phyloP scores from a whole-genome alignment of 2,888 invertebrate genomes.

The Himalopsyche kuldschensis region DNA sequence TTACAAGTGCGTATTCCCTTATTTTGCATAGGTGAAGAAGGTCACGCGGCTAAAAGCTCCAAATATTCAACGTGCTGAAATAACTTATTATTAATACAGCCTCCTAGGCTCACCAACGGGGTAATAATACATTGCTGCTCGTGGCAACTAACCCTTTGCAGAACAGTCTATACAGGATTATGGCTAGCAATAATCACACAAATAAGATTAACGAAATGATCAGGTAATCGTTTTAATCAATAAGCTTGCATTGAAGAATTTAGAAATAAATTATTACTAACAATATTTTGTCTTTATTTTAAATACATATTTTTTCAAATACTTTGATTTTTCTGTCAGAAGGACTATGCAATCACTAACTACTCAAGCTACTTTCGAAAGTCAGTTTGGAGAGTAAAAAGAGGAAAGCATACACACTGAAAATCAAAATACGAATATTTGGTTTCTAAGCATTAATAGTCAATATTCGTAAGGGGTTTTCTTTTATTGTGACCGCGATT shows the following conservation, averaged over 20 bases:
- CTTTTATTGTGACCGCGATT: too few species aligned
- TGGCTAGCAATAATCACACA: neutral
- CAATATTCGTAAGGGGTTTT: too few species aligned
- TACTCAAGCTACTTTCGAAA: too few species aligned
- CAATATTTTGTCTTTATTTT: too few species aligned
- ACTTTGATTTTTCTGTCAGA: too few species aligned
- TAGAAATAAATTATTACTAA: too few species aligned
- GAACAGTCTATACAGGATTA: neutral
- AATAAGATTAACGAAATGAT: neutral
- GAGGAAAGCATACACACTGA: too few species aligned
- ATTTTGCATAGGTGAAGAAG: constrained; percentile 10
- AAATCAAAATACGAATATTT: too few species aligned
- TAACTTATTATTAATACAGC: constrained; percentile 12
- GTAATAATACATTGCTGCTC: neutral
- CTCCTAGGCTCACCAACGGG: neutral
- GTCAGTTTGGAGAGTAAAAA: too few species aligned
- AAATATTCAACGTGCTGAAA: neutral
- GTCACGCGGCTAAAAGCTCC: neutral
- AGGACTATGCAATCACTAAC: too few species aligned
- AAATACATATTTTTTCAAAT: too few species aligned
- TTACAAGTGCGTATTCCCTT: neutral
- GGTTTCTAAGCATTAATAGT: too few species aligned
- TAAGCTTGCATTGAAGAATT: neutral
- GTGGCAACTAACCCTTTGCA: neutral
- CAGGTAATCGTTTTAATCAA: neutral